Conservation (phyloP, 2,797 vertebrate genomes). For the Delichon dasypus region DNA sequence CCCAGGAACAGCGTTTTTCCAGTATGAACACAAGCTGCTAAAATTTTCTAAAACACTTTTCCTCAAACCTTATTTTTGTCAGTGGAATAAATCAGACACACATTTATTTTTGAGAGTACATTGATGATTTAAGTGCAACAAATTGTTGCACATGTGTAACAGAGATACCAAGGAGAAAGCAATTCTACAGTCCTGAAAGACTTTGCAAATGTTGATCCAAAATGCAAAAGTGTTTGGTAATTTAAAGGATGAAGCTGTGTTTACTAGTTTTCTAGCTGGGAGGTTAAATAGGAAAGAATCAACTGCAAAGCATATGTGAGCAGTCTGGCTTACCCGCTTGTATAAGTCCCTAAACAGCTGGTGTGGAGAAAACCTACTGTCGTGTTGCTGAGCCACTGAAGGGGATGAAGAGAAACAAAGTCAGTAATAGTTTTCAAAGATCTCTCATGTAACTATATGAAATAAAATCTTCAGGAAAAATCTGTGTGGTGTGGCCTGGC, state of each 20-base stretch:
- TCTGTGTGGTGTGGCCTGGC: neutral
- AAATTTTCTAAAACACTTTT: neutral
- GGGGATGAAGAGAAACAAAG: neutral
- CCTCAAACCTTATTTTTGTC: neutral
- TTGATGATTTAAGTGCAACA: neutral
- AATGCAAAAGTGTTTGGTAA: slow-evolving; percentile 52
- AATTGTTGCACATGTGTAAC: neutral
- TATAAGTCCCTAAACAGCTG: slow-evolving; percentile 57
- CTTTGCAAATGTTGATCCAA: slow-evolving; percentile 5
- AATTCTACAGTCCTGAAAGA: neutral
- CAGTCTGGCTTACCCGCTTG: slow-evolving; percentile 35
- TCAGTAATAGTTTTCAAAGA: neutral
- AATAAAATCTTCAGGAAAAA: neutral
- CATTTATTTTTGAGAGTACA: neutral
- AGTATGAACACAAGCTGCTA: neutral
- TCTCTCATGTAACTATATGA: neutral
- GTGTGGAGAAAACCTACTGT: slow-evolving; percentile 9
- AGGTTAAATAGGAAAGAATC: slow-evolving; percentile 60
- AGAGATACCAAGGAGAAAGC: neutral
- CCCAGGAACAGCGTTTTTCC: neutral
- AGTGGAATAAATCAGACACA: neutral
- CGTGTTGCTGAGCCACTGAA: neutral
- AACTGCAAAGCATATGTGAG: slow-evolving; percentile 55
- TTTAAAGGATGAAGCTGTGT: slow-evolving; percentile 54
- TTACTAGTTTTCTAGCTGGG: slow-evolving; percentile 67